These are phyloP conservation scores for Periparus ater DNA, from an alignment of 2,797 vertebrate genomes.

Conservation along the genomic window DNA sequence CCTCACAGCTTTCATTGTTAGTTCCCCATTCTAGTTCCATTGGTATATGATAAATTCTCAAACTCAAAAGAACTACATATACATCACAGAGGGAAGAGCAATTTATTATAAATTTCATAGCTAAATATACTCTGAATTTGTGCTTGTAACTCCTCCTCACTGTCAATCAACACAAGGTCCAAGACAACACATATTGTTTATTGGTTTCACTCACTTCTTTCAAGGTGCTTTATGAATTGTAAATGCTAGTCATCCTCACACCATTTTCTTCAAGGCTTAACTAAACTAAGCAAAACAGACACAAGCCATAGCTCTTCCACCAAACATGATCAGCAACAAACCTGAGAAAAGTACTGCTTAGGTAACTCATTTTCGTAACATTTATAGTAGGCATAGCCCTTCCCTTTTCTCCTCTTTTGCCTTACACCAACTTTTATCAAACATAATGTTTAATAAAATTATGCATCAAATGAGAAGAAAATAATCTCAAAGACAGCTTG, in stretches of 20 bases:
- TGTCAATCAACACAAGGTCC: neutral
- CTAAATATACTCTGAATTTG: neutral
- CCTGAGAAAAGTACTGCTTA: neutral
- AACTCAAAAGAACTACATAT: neutral
- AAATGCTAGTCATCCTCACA: neutral
- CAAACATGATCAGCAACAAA: neutral
- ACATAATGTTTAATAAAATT: neutral
- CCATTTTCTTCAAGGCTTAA: neutral
- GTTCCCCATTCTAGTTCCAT: neutral
- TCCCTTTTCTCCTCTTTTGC: neutral
- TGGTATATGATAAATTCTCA: neutral
- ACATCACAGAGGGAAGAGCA: neutral
- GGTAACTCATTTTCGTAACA: neutral
- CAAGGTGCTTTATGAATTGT: neutral
- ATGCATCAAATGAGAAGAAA: neutral
- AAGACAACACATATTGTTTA: rapidly evolving
- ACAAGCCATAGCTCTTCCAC: neutral
- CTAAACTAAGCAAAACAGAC: neutral
- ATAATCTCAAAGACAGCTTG: neutral
- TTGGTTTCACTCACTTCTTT: neutral
- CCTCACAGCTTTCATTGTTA: neutral
- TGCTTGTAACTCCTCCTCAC: neutral
- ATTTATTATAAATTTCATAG: neutral
- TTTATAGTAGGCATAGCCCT: neutral
- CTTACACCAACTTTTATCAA: neutral